Evolutionary conservation across 2,888 invertebrate species (phyloP), one percentile per base, ranked within the genome.

Genomic region (Cryptops parisi): DNA sequence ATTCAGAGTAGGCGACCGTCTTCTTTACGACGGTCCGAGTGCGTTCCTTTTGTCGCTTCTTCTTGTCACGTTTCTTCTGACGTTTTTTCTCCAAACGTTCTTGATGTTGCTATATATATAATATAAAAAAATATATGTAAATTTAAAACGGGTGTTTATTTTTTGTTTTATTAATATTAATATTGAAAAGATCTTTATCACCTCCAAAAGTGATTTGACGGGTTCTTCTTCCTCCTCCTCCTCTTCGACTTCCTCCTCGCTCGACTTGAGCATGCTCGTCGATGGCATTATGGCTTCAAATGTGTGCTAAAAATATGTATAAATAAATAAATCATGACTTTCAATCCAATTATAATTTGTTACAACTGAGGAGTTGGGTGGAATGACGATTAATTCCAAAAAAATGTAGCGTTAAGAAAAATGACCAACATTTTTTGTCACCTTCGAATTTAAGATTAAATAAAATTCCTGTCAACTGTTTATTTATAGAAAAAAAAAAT

Each of bases 81-180:
- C 25, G 33, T 45, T 55, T 49, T 52, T 58, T 55, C 44, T 59
- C 57, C 19, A 60, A 47, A 52, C 63, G 62, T 56, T 64, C 62
- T 60, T 64, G 59, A 58, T 65, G 64, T 61, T 62, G 59, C 64
- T 65, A 57, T 2, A 58, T 40, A 56, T 41, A 55, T 15, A 45
- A 4, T 3, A 51, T 49, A 12, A 53, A 40, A 33, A 33, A 33
- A 33, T 9, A n/a, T n/a, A n/a, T n/a, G n/a, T 19, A 23, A 17
- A 41, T 54, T 23, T 26, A 33, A 51, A 9, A 40, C 26, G 46
- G 47, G 54, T 48, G 21, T 33, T 46, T 44, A 21, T 41, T 54
- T 41, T 41, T 22, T 21, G 2, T 24, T 26, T 23, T 21, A 6
- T 23, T 38, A 25, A 26, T 41, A 25, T n/a, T 15, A 23, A 50